phyloP scores from a whole-genome alignment of 2,797 vertebrate species.

The Mycteria americana region DNA sequence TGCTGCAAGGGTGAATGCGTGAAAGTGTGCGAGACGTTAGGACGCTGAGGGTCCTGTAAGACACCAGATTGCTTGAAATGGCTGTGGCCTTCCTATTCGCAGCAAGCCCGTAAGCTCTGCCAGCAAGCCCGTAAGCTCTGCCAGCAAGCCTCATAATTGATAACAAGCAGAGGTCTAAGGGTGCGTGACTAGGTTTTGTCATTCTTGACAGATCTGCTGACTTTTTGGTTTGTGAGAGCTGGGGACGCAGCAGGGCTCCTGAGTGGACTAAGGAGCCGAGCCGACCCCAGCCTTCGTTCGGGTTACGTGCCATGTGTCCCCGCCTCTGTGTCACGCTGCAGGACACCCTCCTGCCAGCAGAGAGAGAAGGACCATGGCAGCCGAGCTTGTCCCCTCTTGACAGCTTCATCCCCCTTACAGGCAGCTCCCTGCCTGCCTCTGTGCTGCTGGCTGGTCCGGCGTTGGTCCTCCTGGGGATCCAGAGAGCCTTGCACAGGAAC shows the following conservation, averaged over 20 bases:
- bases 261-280: neutral
- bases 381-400: neutral
- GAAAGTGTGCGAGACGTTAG: neutral
- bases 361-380: neutral
- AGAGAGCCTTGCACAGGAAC: neutral
- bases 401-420: neutral
- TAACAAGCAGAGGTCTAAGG: neutral
- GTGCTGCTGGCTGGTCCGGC: neutral
- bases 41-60: neutral
- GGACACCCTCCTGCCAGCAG: neutral
- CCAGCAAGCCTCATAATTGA: neutral
- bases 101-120: neutral
- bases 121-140: neutral
- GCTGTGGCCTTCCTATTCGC: neutral
- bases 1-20: neutral
- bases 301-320: neutral
- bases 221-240: neutral
- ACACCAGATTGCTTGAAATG: neutral
- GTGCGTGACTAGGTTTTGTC: neutral
- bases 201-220: conserved; percentile 34
- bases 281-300: accelerated
- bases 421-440: neutral
- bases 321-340: neutral
- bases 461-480: neutral
- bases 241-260: neutral